Evolutionary conservation across 2,797 vertebrate species (phyloP), one percentile per base, ranked within the genome.

Genomic region (Melanotaenia maccullochi): DNA sequence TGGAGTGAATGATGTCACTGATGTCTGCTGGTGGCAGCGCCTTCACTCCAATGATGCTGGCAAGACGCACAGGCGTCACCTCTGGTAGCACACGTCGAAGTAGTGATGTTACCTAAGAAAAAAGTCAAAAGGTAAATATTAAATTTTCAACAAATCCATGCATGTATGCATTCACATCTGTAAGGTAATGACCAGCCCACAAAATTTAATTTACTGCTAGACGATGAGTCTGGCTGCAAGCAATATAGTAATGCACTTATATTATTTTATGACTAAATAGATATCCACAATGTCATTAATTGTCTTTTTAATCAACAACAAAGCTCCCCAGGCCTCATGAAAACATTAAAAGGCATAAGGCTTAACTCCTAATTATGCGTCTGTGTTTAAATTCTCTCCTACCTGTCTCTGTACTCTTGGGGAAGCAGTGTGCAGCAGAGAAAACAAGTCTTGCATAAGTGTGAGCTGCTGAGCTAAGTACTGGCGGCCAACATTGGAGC

Each of bases 1-100:
- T 99, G 61, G 98, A 99, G 91, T 99, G 98, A 85, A 99, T 99
- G 82, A 99, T 99, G 88, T 99, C 98, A 70, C 98, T 99, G 91
- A 99, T 99, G 89, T 99, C 98, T 7, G 98, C 98, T 9, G 98
- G 98, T 0, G 98, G 98, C 30, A 99, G 95, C 57, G 97, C 95
- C 87, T 99, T 99, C 70, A 99, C 98, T 0, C 98, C 98, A 25
- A 98, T 98, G 84, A 99, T 97, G 87, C 98, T 99, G 79, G 98
- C 98, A 49, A 99, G 94, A 57, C 98, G 96, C 86, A 90, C 97
- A 0, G 98, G 98, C 0, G 97, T 97, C 58, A 99, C 98, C 89
- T 99, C 98, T 0, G 98, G 98, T 69, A 99, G 95, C 84, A 99
- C 98, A 1, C 98, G 96, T 59, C 98, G 94, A 5, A 99, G 94